These are phyloP conservation scores for Chlorops oryzae DNA, from an alignment of 1,140 invertebrate genomes.

Conservation along the genomic window DNA sequence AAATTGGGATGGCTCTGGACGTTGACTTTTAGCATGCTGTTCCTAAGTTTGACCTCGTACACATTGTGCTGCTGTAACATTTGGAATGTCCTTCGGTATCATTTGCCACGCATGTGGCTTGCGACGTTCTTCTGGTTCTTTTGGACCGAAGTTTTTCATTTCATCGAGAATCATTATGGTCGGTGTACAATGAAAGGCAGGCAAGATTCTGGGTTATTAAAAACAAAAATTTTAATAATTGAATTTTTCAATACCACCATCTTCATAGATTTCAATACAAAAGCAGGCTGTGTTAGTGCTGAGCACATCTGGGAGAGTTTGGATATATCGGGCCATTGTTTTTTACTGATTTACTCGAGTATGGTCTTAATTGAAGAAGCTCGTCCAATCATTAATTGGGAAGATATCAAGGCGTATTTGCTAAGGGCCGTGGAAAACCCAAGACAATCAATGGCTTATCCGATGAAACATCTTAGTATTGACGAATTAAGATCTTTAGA, in stretches of 20 bases:
- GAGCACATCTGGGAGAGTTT: slow-evolving; percentile 85
- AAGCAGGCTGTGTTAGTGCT: slow-evolving; percentile 63
- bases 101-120: slow-evolving; percentile 69
- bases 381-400: slow-evolving; percentile 81
- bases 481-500: slow-evolving; percentile 67
- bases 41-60: slow-evolving; percentile 73
- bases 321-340: slow-evolving; percentile 92
- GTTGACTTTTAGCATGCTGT: slow-evolving; percentile 65
- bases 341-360: slow-evolving; percentile 88
- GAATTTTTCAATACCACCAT: not conserved
- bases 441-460: slow-evolving; percentile 56
- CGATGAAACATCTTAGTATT: slow-evolving; percentile 59
- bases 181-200: slow-evolving; percentile 61
- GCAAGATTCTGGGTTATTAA: not conserved
- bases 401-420: slow-evolving; percentile 75
- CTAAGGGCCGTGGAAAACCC: slow-evolving; percentile 71
- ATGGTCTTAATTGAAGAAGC: slow-evolving; percentile 88
- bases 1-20: slow-evolving; percentile 96
- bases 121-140: slow-evolving; percentile 85
- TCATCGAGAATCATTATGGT: slow-evolving; percentile 78
- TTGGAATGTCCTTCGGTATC: slow-evolving; percentile 64
- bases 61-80: slow-evolving; percentile 76
- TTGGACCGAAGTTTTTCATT: slow-evolving; percentile 77
- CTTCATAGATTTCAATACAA: slow-evolving; percentile 50
- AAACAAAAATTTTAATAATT: not conserved